Evolutionary conservation across 1,140 invertebrate genomes (phyloP).

Genomic region (Colletes latitarsis): DNA sequence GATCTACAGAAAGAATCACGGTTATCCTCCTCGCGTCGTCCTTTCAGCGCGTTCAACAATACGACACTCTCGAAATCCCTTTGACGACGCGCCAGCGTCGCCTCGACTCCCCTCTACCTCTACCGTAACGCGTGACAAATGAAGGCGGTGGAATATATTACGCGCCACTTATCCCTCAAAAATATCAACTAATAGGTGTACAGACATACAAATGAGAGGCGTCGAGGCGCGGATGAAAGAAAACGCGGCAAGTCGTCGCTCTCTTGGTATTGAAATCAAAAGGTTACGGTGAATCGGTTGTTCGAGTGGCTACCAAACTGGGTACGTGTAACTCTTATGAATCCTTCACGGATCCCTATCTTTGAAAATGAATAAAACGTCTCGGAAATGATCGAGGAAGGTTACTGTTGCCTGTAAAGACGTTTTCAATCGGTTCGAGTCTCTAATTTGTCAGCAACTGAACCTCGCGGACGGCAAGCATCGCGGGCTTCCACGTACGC

Average conservation of each 20-base stretch:
- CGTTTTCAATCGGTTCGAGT: too few relatives aligned
- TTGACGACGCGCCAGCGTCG: constrained; percentile 39
- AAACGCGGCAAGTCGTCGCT: constrained; percentile 25
- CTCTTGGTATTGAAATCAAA: constrained; percentile 40
- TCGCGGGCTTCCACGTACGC: not conserved
- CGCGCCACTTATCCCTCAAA: constrained; percentile 52
- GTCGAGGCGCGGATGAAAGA: constrained; percentile 36
- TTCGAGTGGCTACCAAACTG: constrained; percentile 19
- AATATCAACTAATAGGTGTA: constrained; percentile 63
- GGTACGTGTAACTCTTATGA: not conserved
- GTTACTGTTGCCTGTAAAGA: not conserved
- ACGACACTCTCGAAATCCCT: constrained; percentile 44
- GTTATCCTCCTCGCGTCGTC: constrained; percentile 1
- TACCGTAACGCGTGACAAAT: constrained; percentile 55
- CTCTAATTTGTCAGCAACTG: too few relatives aligned
- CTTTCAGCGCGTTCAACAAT: constrained; percentile 52
- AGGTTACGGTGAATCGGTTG: constrained; percentile 42
- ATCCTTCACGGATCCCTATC: not conserved
- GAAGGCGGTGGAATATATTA: constrained; percentile 59
- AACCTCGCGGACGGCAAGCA: not conserved
- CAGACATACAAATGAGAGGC: constrained; percentile 45
- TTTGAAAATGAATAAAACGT: too few relatives aligned
- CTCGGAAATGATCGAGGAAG: not conserved
- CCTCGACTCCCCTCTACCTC: constrained; percentile 5
- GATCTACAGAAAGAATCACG: constrained; percentile 10